Conservation (phyloP, 2,797 vertebrate genomes). For the Lepidocolaptes lacrymiger region DNA sequence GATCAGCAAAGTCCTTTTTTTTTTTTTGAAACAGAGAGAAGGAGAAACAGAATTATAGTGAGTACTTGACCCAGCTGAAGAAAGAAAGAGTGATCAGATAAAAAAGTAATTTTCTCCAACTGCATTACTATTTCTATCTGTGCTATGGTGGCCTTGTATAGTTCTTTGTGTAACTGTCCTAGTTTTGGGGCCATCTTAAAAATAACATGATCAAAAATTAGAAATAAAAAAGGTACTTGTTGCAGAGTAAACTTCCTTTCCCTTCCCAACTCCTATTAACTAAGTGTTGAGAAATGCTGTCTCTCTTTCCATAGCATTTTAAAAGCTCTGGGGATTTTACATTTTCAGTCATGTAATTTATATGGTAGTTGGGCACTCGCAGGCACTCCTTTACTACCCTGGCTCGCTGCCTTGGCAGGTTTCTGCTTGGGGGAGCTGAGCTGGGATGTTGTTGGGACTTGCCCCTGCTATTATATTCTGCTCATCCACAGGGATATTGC, state of each 20-base stretch:
- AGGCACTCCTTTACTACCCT: background rate
- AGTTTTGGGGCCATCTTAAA: background rate
- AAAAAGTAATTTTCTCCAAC: conserved; percentile 1
- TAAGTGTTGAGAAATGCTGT: background rate
- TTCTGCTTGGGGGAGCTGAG: background rate
- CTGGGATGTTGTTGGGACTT: background rate
- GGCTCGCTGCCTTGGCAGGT: background rate
- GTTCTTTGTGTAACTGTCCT: background rate
- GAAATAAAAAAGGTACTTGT: background rate
- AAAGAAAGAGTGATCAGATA: background rate
- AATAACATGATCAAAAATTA: background rate
- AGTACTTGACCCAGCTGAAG: background rate
- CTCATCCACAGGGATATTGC: background rate
- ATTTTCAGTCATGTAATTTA: background rate
- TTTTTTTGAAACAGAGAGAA: background rate
- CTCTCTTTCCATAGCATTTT: background rate
- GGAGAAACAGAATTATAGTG: background rate
- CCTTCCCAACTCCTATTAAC: background rate
- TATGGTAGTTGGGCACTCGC: background rate
- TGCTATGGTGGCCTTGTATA: background rate
- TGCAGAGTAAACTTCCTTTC: background rate
- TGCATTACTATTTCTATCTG: background rate
- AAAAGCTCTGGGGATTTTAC: background rate
- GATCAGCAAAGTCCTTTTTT: background rate
- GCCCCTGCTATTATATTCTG: background rate